These are phyloP conservation scores for Ceryle rudis DNA, from an alignment of 2,797 vertebrate genomes.

Conservation along the genomic window DNA sequence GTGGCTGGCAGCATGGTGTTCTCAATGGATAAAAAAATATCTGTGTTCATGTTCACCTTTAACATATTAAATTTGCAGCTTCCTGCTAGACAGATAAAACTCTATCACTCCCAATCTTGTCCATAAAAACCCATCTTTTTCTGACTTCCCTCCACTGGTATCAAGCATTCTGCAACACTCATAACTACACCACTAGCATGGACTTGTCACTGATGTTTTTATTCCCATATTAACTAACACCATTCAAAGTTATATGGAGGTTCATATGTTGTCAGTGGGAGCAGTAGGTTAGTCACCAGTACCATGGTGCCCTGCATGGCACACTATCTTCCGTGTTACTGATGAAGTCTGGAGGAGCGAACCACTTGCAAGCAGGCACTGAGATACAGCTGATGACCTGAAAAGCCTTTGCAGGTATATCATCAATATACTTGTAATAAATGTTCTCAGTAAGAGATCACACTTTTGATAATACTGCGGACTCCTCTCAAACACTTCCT, in stretches of 20 bases:
- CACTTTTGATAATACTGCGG: neutral
- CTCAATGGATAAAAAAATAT: neutral
- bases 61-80: neutral
- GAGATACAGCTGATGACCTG: neutral
- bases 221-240: neutral
- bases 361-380: neutral
- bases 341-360: neutral
- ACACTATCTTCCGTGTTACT: neutral
- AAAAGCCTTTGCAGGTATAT: neutral
- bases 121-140: neutral
- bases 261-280: neutral
- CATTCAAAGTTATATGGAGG: neutral
- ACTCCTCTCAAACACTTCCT: neutral
- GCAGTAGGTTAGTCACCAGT: neutral
- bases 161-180: neutral
- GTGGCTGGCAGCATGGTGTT: neutral
- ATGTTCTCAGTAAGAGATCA: neutral
- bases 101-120: neutral
- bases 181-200: neutral
- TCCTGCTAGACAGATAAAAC: neutral
- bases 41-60: neutral
- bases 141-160: neutral
- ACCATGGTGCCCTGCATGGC: neutral
- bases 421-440: neutral
- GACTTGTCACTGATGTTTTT: neutral